Evolutionary conservation across 2,113 vertebrate genomes (phyloP).

Genomic region (Empidonax alnorum): DNA sequence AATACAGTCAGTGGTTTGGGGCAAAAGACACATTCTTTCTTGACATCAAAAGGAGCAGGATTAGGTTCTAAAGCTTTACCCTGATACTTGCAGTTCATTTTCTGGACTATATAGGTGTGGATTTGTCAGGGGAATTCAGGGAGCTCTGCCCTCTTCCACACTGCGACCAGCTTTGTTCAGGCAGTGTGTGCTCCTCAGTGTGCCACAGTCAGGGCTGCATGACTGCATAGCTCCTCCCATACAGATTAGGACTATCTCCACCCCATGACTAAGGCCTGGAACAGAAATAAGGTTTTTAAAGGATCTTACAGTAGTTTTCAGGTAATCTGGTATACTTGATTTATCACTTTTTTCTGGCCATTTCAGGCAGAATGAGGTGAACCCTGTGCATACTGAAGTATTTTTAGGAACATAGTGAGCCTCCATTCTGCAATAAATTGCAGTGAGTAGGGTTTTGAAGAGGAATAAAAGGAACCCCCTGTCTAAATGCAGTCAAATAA

Average conservation of each 20-base stretch:
- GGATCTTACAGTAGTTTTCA: background rate
- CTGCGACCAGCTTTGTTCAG: background rate
- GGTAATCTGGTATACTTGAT: background rate
- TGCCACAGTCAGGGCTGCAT: background rate
- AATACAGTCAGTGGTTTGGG: background rate
- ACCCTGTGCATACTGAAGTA: background rate
- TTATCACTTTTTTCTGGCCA: background rate
- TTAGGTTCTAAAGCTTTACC: background rate
- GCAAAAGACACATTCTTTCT: background rate
- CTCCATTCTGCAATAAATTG: background rate
- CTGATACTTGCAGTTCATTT: background rate
- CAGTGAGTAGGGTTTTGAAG: background rate
- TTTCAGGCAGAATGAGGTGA: background rate
- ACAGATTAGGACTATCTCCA: background rate
- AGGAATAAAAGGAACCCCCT: background rate
- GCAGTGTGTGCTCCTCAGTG: background rate
- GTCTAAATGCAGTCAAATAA: background rate
- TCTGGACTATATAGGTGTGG: background rate
- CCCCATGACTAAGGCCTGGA: slow-evolving; percentile 24
- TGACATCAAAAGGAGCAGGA: background rate
- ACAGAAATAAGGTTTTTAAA: background rate
- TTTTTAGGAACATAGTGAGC: background rate
- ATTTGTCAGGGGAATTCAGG: background rate
- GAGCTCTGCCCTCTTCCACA: background rate
- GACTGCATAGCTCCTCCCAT: slow-evolving; percentile 4